These are phyloP conservation scores for Conus ventricosus DNA, from an alignment of 1,140 invertebrate species.

Conservation along the genomic window DNA sequence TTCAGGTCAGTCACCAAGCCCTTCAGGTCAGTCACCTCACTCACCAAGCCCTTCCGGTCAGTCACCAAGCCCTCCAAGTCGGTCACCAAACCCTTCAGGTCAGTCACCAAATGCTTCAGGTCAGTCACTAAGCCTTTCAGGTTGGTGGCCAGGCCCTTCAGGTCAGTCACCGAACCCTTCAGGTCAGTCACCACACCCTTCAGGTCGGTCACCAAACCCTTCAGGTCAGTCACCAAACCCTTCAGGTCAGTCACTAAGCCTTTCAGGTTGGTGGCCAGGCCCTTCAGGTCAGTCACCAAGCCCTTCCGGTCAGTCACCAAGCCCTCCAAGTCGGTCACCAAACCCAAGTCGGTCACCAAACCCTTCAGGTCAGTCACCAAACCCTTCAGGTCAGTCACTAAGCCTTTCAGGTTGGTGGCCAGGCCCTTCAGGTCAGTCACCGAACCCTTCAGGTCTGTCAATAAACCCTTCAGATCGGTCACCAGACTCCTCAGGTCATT, in stretches of 20 bases:
- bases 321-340: not conserved
- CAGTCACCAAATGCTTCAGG: slow-evolving; percentile 3
- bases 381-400: not conserved
- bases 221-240: not conserved
- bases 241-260: slow-evolving; percentile 9
- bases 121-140: too few relatives aligned
- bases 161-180: not conserved
- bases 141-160: too few relatives aligned
- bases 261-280: not conserved
- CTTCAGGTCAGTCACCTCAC: slow-evolving; percentile 1
- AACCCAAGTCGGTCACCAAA: too few relatives aligned
- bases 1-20: slow-evolving; percentile 62
- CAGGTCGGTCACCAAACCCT: not conserved
- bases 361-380: not conserved
- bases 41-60: not conserved
- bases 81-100: slow-evolving; percentile 68
- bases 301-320: slow-evolving; percentile 61
- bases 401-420: not conserved
- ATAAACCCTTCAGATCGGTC: not conserved
- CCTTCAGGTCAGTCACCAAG: slow-evolving; percentile 56
- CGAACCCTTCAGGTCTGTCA: not conserved
- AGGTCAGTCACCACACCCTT: not conserved
- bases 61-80: not conserved
- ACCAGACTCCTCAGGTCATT: slow-evolving; percentile 31
- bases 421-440: not conserved